These are phyloP conservation scores for Cichladusa arquata DNA, from an alignment of 2,113 vertebrate genomes.

Conservation along the genomic window DNA sequence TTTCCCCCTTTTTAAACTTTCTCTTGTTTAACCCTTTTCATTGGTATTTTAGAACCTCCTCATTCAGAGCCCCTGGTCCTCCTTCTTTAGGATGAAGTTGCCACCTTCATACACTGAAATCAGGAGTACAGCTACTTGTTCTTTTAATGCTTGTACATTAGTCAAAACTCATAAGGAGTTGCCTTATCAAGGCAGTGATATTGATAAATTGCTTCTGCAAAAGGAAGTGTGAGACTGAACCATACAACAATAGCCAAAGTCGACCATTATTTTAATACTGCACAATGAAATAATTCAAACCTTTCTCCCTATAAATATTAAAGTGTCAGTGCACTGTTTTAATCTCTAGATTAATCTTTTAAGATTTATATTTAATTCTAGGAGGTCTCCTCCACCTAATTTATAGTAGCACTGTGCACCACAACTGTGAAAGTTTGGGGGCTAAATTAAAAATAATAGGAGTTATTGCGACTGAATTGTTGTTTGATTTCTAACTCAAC, in stretches of 20 bases:
- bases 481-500: not conserved
- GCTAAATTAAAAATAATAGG: not conserved
- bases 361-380: not conserved
- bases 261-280: not conserved
- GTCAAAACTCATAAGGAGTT: not conserved
- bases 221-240: not conserved
- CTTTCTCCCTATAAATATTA: not conserved
- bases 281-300: not conserved
- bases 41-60: not conserved
- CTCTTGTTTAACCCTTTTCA: slow-evolving; percentile 43
- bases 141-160: not conserved
- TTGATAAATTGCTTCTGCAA: not conserved
- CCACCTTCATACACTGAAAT: not conserved
- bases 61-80: not conserved
- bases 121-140: not conserved
- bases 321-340: not conserved
- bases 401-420: not conserved
- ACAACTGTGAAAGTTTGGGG: not conserved
- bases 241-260: not conserved
- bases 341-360: not conserved
- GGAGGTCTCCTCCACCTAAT: not conserved
- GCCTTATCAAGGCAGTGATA: not conserved
- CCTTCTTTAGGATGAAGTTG: not conserved
- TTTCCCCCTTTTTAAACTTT: not conserved
- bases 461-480: not conserved